Evolutionary conservation across 2,797 vertebrate genomes (phyloP), one percentile per base, ranked within the genome.

Genomic region (Eremophila alpestris): DNA sequence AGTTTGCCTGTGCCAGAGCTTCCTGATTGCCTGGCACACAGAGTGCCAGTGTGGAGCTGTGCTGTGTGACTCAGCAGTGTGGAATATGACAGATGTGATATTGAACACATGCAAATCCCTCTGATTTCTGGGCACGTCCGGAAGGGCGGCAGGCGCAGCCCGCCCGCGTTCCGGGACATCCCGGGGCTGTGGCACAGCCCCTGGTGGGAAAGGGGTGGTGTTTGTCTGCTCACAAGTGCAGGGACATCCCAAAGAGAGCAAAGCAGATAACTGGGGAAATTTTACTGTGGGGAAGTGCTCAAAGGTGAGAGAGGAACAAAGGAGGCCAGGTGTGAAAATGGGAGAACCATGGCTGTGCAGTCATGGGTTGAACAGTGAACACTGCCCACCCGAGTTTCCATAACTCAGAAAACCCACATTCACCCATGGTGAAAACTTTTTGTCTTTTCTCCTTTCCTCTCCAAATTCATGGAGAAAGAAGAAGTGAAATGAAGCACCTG

Each of bases 141-240:
- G 52, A 27, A 77, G 36, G 65, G 54, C 9, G 2, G 16, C 40
- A 34, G 77, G 74, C 56, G 65, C 52, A 83, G 56, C 49, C 58
- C 0, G 2, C 5, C 24, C 3, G 14, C 30, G 18, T 62, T 34
- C 21, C 36, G 1, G 43, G 80, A 59, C 14, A 23, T 36, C 3
- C 13, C 22, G 10, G n/a, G 43, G 60, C 40, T 46, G 6, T 23
- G 74, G 59, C 49, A 36, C 38, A 46, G 34, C n/a, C 48, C 54
- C 4, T 18, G 34, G 6, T 32, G 48, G 54, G 40, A 74, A 73
- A 9, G 9, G 19, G 24, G 15, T 60, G 62, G 16, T 43, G 62
- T 16, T 80, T 48, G 24, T 16, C 11, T 70, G 63, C 32, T 21
- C 46, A 63, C 4, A 20, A n/a, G 12, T 30, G 18, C 43, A 46